Evolutionary conservation across 2,888 invertebrate species (phyloP), one percentile per base, ranked within the genome.

Genomic region (Agapetus fuscipes): DNA sequence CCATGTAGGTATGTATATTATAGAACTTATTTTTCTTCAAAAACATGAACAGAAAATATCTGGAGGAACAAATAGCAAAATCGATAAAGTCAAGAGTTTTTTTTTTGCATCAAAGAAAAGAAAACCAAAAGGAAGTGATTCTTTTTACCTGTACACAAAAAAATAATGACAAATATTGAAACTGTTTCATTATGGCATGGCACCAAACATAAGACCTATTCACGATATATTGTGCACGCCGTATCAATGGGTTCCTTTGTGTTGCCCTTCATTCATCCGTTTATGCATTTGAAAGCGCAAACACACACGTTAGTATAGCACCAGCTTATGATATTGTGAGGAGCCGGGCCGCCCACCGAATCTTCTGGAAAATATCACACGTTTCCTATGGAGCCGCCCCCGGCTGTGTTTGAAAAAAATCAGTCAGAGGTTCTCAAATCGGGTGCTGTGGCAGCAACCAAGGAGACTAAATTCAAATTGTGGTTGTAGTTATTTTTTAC

Each of bases 211-310:
- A 10, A n/a, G n/a, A 27, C 14, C 39, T 30, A 25, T 34, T 39
- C 32, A 29, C 14, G 10, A 14, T 28, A 13, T 29, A 25, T 33
- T 33, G 15, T 16, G 29, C 20, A 9, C 20, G 20, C n/a, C 12
- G 35, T 24, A 28, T 41, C 36, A 41, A 41, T 41, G 41, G 36
- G 24, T 28, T 17, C 16, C 14, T 29, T 41, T 41, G 39, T 39
- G 14, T 14, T 20, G 16, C 13, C 5, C n/a, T 36, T 17, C 35
- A 41, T 36, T 36, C 32, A 41, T 17, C 14, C 12, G 26, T 20
- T 20, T 20, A 9, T 20, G 20, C 20, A 20, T 20, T 20, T 20
- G n/a, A n/a, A n/a, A n/a, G n/a, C n/a, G n/a, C n/a, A n/a, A n/a
- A n/a, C n/a, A n/a, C n/a, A 20, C 20, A 4, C 20, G 20, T 20